These are phyloP conservation scores for Diglossa cyanea DNA, from an alignment of 2,797 vertebrate genomes.

Conservation along the genomic window DNA sequence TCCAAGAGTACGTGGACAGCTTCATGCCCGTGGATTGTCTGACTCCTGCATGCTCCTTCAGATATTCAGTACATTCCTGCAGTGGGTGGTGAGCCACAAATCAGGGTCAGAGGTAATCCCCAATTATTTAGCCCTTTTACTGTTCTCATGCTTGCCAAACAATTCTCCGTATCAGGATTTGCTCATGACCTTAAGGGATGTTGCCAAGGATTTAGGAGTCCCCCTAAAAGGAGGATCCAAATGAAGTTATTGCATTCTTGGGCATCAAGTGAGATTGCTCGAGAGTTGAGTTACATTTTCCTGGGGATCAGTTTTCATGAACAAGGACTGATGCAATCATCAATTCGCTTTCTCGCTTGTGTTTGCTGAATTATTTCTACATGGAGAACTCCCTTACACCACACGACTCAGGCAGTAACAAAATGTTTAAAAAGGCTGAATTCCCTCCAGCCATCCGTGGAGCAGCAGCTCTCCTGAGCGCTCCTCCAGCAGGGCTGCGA, in stretches of 20 bases:
- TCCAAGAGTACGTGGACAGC: neutral
- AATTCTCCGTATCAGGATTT: slow-evolving; percentile 48
- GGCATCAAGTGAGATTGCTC: slow-evolving; percentile 13
- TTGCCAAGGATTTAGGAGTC: slow-evolving; percentile 59
- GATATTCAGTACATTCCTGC: slow-evolving; percentile 52
- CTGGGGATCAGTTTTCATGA: slow-evolving; percentile 47
- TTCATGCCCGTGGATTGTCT: slow-evolving; percentile 3
- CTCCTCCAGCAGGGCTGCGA: neutral
- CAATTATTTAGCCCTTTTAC: slow-evolving; percentile 62
- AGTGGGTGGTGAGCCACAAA: slow-evolving; percentile 51
- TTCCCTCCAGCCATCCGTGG: neutral
- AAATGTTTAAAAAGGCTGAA: neutral
- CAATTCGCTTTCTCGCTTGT: neutral
- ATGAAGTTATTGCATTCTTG: slow-evolving; percentile 35
- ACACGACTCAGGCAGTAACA: rapidly evolving
- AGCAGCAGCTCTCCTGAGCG: neutral
- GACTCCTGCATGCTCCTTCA: slow-evolving; percentile 29
- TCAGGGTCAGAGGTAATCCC: slow-evolving; percentile 62
- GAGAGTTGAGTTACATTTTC: slow-evolving; percentile 48
- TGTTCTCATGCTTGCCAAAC: slow-evolving; percentile 43
- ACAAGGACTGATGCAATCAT: slow-evolving; percentile 45
- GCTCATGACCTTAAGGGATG: slow-evolving; percentile 60
- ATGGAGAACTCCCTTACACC: neutral
- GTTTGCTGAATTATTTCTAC: slow-evolving; percentile 16
- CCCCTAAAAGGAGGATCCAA: slow-evolving; percentile 55